Conservation (phyloP, 2,113 vertebrate genomes). For the Oreochromis niloticus region DNA sequence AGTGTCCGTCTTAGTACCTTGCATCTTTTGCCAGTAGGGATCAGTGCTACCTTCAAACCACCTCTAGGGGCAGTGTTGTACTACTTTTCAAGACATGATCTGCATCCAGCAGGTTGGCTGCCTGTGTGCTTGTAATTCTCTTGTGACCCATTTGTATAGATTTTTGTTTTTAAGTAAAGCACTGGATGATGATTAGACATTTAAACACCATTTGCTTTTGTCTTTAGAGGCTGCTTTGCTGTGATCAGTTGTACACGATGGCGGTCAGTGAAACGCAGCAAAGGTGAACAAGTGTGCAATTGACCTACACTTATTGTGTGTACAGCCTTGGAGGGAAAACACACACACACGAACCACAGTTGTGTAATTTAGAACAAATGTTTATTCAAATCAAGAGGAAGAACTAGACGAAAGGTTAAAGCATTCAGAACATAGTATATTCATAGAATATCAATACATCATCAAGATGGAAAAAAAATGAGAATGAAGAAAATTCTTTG, state of each 20-base stretch:
- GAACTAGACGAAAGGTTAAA: slow-evolving; percentile 91
- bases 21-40: not conserved
- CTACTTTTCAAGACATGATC: not conserved
- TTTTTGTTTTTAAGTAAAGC: not conserved
- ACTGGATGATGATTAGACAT: not conserved
- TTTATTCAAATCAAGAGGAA: slow-evolving; percentile 86
- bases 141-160: not conserved
- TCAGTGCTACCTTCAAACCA: not conserved
- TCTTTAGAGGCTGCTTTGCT: not conserved
- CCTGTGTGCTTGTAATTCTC: not conserved
- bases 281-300: not conserved
- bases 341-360: not conserved
- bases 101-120: not conserved
- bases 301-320: not conserved
- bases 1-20: not conserved
- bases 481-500: slow-evolving; percentile 87
- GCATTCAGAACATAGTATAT: slow-evolving; percentile 83
- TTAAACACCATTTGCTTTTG: not conserved
- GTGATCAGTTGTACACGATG: not conserved
- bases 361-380: slow-evolving; percentile 46
- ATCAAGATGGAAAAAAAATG: slow-evolving; percentile 79
- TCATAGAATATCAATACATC: slow-evolving; percentile 93
- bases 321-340: not conserved
- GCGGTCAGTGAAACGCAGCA: not conserved
- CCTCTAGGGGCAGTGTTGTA: slow-evolving; percentile 48